Base-by-base conservation (phyloP, 2,888 invertebrate genomes). In the Oxycera nigricornis region DNA sequence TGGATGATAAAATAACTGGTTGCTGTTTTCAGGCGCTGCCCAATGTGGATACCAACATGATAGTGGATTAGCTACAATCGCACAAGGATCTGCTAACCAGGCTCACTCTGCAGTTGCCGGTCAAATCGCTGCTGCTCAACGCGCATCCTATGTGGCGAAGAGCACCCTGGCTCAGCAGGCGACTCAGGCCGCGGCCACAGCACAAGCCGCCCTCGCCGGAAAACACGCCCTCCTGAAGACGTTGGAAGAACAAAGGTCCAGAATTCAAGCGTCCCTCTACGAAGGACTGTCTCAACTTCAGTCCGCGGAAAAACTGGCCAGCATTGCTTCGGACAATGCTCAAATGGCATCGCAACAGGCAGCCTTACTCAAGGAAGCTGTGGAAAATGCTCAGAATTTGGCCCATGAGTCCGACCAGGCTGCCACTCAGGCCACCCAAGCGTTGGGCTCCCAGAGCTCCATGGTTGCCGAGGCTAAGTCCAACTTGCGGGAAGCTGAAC, bases 81-180 rank as follows among this genome's bases (percentile, higher is more conserved):
- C 91, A 2, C 90, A 91, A 67, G 91, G 91, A 0, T 93, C 93
- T 0, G 93, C 92, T 0, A 91, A 92, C 81, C 91, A 92, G 82
- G 93, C 93, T 0, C 90, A 91, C 78, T 91, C 90, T 67, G 92
- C 92, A n/a, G 88, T 90, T 6, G 86, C 87, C 46, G 92, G 91
- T 80, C 93, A 94, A 80, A 90, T 91, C 68, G 90, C 91, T 0
- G 93, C 93, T 0, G 93, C 91, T 0, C 90, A 91, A 74, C 93
- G 93, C 82, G 93, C 73, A 0, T 61, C 76, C 1, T 76, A 73
- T 26, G 89, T 91, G 1, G 92, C 92, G 0, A 91, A 92, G 85
- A 92, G 91, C 79, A 91, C 90, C 0, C 81, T 92, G 24, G 92
- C 92, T 0, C 91, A 92, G 81, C 89, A 91, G 0, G 92, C 92